A percentile compares a stretch with the other conserved stretches of the same genome.
phyloP scores from a whole-genome alignment of 37 sponge, comb jelly and placozoan species.

The Hexactinellida sp. region DNA sequence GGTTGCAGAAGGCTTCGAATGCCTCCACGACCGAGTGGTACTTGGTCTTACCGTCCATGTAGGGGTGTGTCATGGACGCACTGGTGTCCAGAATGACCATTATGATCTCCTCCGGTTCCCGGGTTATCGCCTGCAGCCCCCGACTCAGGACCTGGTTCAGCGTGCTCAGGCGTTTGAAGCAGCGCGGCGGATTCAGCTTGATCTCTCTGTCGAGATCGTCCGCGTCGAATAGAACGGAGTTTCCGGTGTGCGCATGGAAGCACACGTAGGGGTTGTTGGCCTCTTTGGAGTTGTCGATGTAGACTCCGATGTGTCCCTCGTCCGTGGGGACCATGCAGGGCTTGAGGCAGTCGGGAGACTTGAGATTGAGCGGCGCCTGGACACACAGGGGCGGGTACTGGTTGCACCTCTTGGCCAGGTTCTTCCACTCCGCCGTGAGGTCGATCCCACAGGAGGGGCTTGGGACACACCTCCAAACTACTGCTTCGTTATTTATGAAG shows the following conservation, averaged over 20 bases:
- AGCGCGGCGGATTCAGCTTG: not conserved
- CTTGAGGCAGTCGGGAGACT: not conserved
- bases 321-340: not conserved
- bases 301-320: not conserved
- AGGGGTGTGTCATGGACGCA: not conserved
- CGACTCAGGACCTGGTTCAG: not conserved
- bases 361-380: not conserved
- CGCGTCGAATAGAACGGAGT: not conserved
- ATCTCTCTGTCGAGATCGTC: not conserved
- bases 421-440: not conserved
- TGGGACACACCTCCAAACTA: not conserved
- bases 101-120: not conserved
- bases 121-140: not conserved
- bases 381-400: not conserved
- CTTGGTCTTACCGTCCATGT: not conserved
- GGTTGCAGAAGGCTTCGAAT: conserved; percentile 10
- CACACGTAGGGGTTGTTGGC: not conserved
- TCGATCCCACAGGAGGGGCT: not conserved
- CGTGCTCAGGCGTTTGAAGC: not conserved
- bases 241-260: not conserved
- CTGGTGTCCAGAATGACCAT: not conserved
- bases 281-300: not conserved
- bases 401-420: not conserved
- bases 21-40: not conserved
- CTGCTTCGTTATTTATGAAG: not conserved